A percentile compares a stretch with the other conserved stretches of the same genome.
Conservation (phyloP, 2,888 invertebrate genomes). For the Caenorhabditis sp. region DNA sequence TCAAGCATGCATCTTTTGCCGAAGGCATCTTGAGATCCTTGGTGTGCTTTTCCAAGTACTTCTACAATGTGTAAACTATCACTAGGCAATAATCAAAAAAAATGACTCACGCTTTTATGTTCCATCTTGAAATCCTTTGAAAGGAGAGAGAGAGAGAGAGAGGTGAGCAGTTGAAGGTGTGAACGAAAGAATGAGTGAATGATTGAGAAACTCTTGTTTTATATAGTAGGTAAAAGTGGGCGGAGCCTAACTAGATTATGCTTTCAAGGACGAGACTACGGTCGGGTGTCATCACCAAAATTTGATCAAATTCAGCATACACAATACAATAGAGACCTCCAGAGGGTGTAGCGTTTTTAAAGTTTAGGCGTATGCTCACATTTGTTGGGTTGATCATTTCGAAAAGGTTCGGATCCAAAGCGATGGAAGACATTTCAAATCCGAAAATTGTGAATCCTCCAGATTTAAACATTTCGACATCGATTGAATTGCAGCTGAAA, state of each 20-base stretch:
- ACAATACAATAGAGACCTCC: constrained; percentile 32
- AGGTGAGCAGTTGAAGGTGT: no score
- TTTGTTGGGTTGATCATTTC: not conserved
- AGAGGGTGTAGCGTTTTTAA: not conserved
- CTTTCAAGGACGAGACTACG: not conserved
- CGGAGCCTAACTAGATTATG: not conserved
- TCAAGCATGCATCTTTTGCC: no score
- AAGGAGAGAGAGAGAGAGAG: no score
- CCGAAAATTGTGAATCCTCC: constrained; percentile 24
- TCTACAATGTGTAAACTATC: no score
- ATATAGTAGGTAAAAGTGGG: no score
- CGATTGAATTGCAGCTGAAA: constrained; percentile 5
- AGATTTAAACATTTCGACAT: not conserved
- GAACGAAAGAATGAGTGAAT: no score
- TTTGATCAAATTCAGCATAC: constrained; percentile 21
- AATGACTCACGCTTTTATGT: no score
- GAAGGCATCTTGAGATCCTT: no score
- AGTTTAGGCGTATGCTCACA: constrained; percentile 9
- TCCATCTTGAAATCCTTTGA: no score
- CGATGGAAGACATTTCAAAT: constrained; percentile 24
- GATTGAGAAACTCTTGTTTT: no score
- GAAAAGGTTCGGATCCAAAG: not conserved
- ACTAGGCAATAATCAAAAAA: no score
- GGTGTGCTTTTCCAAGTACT: no score
- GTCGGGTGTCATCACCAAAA: not conserved